These are phyloP conservation scores for Gulo gulo DNA, from an alignment of 2,113 vertebrate species.

Conservation along the genomic window DNA sequence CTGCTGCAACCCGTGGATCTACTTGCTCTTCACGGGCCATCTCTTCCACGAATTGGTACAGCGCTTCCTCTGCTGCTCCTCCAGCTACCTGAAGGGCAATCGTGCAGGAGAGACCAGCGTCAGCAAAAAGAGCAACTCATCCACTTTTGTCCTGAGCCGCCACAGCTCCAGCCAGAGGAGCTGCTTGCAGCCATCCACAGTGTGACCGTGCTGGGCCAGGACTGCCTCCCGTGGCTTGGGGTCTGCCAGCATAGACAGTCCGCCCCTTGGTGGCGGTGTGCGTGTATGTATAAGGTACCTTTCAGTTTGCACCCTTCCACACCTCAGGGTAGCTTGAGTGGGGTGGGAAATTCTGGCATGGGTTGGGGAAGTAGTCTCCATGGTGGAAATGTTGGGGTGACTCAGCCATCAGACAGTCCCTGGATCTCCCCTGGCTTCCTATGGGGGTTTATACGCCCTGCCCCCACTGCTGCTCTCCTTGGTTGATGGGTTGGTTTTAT, in stretches of 20 bases:
- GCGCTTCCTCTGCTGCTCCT: conserved; percentile 89
- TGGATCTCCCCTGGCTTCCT: background rate
- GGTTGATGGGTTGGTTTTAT: background rate
- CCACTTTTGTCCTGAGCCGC: conserved; percentile 88
- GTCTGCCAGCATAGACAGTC: background rate
- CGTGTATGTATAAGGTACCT: background rate
- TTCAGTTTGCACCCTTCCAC: background rate
- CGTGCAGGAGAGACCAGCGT: conserved; percentile 85
- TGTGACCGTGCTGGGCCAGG: conserved; percentile 67
- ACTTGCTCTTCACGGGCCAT: conserved; percentile 94
- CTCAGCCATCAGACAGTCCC: background rate
- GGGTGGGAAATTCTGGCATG: background rate
- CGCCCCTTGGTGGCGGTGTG: background rate
- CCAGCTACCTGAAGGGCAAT: conserved; percentile 72
- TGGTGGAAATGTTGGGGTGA: background rate
- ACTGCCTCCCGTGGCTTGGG: background rate
- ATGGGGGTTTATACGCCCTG: background rate
- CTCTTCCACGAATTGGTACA: conserved; percentile 90
- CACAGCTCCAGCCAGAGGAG: conserved; percentile 87
- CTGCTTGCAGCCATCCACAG: conserved; percentile 78
- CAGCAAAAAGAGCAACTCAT: conserved; percentile 89
- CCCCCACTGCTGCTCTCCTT: background rate
- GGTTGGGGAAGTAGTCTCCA: background rate
- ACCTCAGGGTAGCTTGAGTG: background rate
- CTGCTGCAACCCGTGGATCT: conserved; percentile 99